These are phyloP conservation scores for Ophion obscuratus DNA, from an alignment of 2,888 invertebrate species.

Conservation along the genomic window DNA sequence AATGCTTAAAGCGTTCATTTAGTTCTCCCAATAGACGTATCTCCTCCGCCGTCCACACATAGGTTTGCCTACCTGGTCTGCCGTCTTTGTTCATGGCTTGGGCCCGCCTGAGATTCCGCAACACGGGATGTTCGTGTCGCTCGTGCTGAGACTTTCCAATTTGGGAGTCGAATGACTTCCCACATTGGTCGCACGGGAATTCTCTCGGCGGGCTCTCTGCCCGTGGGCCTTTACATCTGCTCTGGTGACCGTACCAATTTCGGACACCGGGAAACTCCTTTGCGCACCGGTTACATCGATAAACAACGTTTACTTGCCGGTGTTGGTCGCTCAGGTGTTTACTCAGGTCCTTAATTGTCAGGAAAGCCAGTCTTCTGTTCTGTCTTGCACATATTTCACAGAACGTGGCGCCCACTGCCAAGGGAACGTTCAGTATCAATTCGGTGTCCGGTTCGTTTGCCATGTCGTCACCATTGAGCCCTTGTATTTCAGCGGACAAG, in stretches of 20 bases:
- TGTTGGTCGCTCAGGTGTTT: slow-evolving; percentile 11
- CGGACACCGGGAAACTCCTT: not conserved
- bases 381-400: not conserved
- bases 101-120: slow-evolving; percentile 36
- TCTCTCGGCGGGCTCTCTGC: too few relatives aligned
- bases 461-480: slow-evolving; percentile 23
- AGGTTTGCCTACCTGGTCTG: slow-evolving; percentile 66
- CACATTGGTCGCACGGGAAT: not conserved
- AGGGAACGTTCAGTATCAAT: not conserved
- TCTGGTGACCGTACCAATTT: slow-evolving; percentile 18
- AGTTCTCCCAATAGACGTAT: not conserved
- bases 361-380: not conserved
- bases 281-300: not conserved
- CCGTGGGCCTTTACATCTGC: not conserved
- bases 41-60: slow-evolving; percentile 48
- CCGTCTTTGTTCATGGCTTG: not conserved
- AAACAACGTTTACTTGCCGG: not conserved
- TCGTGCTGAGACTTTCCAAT: slow-evolving; percentile 49
- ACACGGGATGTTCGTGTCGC: slow-evolving; percentile 35
- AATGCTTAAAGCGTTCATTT: slow-evolving; percentile 15
- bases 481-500: slow-evolving; percentile 14
- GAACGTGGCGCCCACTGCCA: not conserved
- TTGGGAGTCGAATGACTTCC: not conserved
- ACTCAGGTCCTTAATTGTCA: not conserved
- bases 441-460: not conserved